Evolutionary conservation across 1,140 invertebrate species (phyloP), one percentile per base, ranked within the genome.

Genomic region (Euglossa dilemma): DNA sequence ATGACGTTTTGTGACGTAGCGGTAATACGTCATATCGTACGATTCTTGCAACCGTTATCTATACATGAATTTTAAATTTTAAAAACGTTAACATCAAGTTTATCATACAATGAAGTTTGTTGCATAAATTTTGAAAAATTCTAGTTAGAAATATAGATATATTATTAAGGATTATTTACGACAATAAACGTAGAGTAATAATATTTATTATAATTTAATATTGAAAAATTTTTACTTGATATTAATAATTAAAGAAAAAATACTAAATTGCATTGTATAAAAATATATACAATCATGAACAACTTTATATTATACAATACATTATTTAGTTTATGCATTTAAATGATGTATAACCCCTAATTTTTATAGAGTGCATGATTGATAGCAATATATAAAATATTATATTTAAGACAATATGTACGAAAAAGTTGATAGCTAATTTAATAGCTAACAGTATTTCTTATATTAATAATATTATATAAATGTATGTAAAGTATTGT

Each of bases 11-110:
- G 12, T 75, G 71, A 75, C 80, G 63, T 75, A 74, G 36, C n/a
- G 9, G 14, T 9, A 12, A 36, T 18, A 83, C 75, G 75, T 83
- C 75, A 83, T 23, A 79, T 83, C 81, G 75, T 77, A 83, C 25
- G 66, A 83, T 78, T 57, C 36, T 47, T 52, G 6, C 0, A 50
- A 70, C 59, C 12, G 11, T 28, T 80, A 36, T n/a, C 0, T 50
- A 8, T 5, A 20, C 1, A 2, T 45, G 18, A 64, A 80, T 28
- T 28, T 63, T 28, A 8, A 16, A 73, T 80, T n/a, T n/a, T 54
- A 52, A 43, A 20, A 12, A 28, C 6, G 4, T 23, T 70, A 14
- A 7, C 28, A 23, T 50, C 2, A 16, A 59, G 9, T 47, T 57
- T 70, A 8, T 6, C 16, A 9, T 3, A 59, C 23, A 79, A 25